Base-by-base conservation (phyloP, 2,113 vertebrate species). In the Odontesthes bonariensis region DNA sequence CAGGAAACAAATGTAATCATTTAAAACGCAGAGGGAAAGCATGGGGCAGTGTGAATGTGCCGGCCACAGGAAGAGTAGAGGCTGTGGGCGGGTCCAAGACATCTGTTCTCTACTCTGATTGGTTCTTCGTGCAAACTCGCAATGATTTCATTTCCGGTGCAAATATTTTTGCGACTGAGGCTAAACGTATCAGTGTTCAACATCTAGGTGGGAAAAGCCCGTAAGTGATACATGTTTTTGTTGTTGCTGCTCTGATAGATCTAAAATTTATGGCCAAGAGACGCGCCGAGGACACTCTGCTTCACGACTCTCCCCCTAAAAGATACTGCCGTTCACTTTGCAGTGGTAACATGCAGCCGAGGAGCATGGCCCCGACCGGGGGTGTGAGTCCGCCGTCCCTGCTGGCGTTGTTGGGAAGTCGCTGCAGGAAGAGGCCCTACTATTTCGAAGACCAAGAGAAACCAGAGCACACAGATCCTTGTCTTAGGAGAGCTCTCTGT, bases 211-310 rank as follows among this genome's bases (percentile, higher is more conserved):
- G 44, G 44, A 14, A 14, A 31, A 32, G 42, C 2, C 46, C 6
- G 5, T 13, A 10, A 13, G 22, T 75, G 16, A 42, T 23, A 3
- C 1, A 27, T 12, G 2, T 0, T n/a, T 8, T 6, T 16, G 8
- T 9, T 6, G 11, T 1, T 5, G 7, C 23, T 14, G 38, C 6
- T 10, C 10, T 8, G 17, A 44, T 0, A 20, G 4, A 65, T 32
- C 7, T 49, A 1, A 94, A 52, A 20, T 23, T 52, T 1, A 95
- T 94, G 94, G 85, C 88, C 38, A 95, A 95, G 71, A 89, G 94
- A 27, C 85, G 81, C 4, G 77, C 90, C 0, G 93, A 94, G 22
- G 64, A 83, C 33, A 8, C 23, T 1, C 53, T 86, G 56, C 46
- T 77, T 27, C 66, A 58, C 35, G 80, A 84, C 12, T 40, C 59